phyloP scores from a whole-genome alignment of 2,797 vertebrate species.

The Anguilla pacifica region DNA sequence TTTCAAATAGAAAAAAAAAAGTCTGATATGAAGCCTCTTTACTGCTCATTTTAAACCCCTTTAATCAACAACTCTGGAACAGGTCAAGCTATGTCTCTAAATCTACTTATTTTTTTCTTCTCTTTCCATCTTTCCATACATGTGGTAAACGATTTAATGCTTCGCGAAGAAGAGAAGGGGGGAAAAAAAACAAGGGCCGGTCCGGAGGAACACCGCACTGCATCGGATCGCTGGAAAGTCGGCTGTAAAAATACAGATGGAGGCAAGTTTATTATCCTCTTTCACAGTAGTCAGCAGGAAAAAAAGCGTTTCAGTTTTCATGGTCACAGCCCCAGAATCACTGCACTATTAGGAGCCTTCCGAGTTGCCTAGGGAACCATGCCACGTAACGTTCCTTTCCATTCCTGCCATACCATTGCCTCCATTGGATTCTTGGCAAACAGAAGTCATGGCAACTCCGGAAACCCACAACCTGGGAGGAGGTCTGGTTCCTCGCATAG shows the following conservation, averaged over 20 bases:
- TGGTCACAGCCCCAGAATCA: slow-evolving; percentile 54
- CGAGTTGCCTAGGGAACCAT: slow-evolving; percentile 30
- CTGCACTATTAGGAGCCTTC: slow-evolving; percentile 58
- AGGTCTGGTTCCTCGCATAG: not conserved
- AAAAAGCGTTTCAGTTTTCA: slow-evolving; percentile 64
- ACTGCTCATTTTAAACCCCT: not conserved
- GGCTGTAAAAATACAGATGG: slow-evolving; percentile 68
- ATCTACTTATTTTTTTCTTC: not conserved
- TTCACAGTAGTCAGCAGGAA: slow-evolving; percentile 73
- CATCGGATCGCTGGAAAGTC: slow-evolving; percentile 63
- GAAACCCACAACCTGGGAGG: not conserved
- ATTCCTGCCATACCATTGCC: slow-evolving; percentile 23
- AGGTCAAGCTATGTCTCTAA: not conserved
- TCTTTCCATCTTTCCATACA: slow-evolving; percentile 19
- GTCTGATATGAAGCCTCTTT: not conserved
- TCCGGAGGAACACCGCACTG: slow-evolving; percentile 45
- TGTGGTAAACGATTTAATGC: slow-evolving; percentile 12
- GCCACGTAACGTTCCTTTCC: not conserved
- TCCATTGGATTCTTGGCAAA: not conserved
- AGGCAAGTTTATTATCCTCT: slow-evolving; percentile 72
- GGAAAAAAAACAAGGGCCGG: not conserved
- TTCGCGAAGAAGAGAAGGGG: slow-evolving; percentile 23
- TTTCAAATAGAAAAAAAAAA: not conserved
- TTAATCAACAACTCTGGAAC: not conserved
- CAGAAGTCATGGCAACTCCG: not conserved